phyloP scores from a whole-genome alignment of 2,888 invertebrate genomes.

The Bibio marci region DNA sequence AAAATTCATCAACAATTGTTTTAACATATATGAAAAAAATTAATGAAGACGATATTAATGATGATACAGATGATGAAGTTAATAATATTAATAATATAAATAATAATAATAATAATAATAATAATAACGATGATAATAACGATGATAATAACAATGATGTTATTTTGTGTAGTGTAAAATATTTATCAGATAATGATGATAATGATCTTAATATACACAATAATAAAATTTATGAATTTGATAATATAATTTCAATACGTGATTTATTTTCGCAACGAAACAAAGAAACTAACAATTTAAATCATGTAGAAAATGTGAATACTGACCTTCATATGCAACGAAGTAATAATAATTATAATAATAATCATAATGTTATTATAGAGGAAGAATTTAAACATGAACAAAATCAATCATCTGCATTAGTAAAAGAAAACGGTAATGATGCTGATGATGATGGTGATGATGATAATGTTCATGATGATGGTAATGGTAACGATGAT shows the following conservation, averaged over 20 bases:
- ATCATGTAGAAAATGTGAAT: not conserved
- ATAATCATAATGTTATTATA: too few species aligned
- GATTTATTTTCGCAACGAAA: conserved; percentile 1
- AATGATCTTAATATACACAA: not conserved
- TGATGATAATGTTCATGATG: not conserved
- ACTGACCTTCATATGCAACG: conserved; percentile 5
- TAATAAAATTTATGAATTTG: too few species aligned
- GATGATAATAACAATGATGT: conserved; percentile 11
- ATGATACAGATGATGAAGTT: not conserved
- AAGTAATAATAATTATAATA: too few species aligned
- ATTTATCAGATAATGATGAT: not conserved
- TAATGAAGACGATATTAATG: conserved; percentile 10
- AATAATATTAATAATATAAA: conserved; percentile 7
- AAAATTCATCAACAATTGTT: conserved; percentile 21
- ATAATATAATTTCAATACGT: too few species aligned
- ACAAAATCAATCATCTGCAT: not conserved
- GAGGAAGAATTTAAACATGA: too few species aligned
- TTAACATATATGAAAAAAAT: conserved; percentile 23
- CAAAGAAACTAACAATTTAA: not conserved
- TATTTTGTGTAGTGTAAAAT: conserved; percentile 8
- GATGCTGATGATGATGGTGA: not conserved
- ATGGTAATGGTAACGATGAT: not conserved
- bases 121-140: conserved; percentile 7
- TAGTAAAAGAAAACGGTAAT: not conserved
- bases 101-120: conserved; percentile 10